Evolutionary conservation across 2,113 vertebrate species (phyloP).

Genomic region (Siniperca knerii): DNA sequence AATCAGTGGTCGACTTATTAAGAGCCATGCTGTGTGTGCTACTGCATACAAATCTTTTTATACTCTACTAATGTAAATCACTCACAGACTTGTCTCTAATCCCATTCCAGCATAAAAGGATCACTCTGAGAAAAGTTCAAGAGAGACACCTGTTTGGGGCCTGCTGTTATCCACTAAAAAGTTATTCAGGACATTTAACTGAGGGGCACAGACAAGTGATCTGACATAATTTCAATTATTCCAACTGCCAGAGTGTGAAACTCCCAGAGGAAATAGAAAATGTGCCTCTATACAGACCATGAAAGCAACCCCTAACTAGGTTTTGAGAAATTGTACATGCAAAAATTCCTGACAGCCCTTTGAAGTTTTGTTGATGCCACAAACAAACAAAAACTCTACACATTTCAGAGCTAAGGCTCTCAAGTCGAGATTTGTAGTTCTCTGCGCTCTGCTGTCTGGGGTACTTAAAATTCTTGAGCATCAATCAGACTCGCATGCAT

Average conservation of each 20-base stretch:
- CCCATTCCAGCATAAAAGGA: not conserved
- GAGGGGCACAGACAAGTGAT: not conserved
- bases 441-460: conserved; percentile 35
- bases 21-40: not conserved
- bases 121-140: conserved; percentile 9
- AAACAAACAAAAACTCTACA: conserved; percentile 23
- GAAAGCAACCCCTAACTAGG: conserved; percentile 34
- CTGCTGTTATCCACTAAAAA: conserved; percentile 6
- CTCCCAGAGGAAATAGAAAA: conserved; percentile 20
- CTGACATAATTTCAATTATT: conserved; percentile 45
- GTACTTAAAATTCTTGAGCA: conserved; percentile 51
- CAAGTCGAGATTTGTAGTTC: conserved; percentile 44
- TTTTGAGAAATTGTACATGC: conserved; percentile 35
- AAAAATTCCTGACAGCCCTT: conserved; percentile 48
- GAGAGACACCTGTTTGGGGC: conserved; percentile 16
- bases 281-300: conserved; percentile 1
- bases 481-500: conserved; percentile 36
- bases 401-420: conserved; percentile 37
- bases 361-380: conserved; percentile 54
- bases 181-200: conserved; percentile 11
- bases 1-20: not conserved
- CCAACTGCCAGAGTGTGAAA: conserved; percentile 5
- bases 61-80: conserved; percentile 11
- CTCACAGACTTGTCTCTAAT: not conserved
- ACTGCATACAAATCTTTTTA: conserved; percentile 4